These are phyloP conservation scores for Thunnus thynnus DNA, from an alignment of 2,113 vertebrate genomes.

Conservation along the genomic window DNA sequence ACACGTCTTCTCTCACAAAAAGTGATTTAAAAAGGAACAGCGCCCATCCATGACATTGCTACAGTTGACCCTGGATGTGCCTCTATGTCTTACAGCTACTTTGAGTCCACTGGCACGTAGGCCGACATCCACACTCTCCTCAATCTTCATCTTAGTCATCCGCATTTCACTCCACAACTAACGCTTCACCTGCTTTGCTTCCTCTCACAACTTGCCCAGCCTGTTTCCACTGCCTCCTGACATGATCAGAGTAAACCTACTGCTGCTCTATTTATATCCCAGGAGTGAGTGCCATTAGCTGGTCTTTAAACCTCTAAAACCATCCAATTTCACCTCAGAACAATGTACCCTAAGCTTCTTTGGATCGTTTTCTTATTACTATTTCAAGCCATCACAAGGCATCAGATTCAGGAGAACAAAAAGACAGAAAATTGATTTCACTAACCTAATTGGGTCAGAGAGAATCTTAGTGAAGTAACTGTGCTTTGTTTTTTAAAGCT, in stretches of 20 bases:
- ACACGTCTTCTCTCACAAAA: too few species aligned
- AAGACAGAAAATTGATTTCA: slow-evolving; percentile 5
- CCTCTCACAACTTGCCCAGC: neutral
- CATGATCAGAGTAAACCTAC: neutral
- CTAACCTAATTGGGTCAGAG: slow-evolving; percentile 26
- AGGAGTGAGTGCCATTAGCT: neutral
- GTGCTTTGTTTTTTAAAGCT: slow-evolving; percentile 3
- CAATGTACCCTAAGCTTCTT: neutral
- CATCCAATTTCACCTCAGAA: neutral
- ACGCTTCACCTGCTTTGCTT: neutral
- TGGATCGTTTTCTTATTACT: neutral
- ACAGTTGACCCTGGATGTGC: neutral
- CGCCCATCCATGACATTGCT: neutral
- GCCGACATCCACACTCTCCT: neutral
- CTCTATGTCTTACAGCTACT: neutral
- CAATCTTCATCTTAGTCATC: neutral
- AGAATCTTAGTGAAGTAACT: slow-evolving; percentile 6
- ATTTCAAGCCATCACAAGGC: slow-evolving; percentile 7
- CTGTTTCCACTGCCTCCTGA: neutral
- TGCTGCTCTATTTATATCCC: neutral
- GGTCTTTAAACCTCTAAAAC: neutral
- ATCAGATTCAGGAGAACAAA: slow-evolving; percentile 4
- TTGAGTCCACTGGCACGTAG: neutral
- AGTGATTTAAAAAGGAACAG: too few species aligned
- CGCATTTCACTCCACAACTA: neutral